Evolutionary conservation across 2,888 invertebrate species (phyloP), one percentile per base, ranked within the genome.

Genomic region (Thera obeliscata): DNA sequence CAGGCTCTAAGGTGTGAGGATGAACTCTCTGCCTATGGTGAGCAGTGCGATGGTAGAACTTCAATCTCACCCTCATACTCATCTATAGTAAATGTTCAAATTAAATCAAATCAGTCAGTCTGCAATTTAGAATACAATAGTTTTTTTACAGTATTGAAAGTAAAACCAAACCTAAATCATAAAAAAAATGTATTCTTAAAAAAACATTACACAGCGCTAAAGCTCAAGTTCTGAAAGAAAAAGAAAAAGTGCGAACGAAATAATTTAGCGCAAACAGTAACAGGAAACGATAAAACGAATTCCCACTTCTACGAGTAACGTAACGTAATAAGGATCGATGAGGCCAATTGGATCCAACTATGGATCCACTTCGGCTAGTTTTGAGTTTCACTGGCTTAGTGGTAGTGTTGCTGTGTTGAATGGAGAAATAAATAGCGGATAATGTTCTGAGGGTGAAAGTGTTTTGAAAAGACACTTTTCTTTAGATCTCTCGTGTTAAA

Each of bases 301-400:
- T 72, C 69, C 72, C 73, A 68, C 69, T 70, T 71, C 71, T 58
- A 57, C 65, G 62, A 61, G 67, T 65, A 61, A 71, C 68, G 76
- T 82, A 85, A 84, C 77, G 75, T 78, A 82, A 83, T 86, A 85
- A 81, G 78, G 74, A 78, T 82, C 76, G 78, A 78, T 76, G 77
- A 74, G 78, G 79, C 76, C 81, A 81, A 84, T 85, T 80, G 79
- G 78, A 79, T 70, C 64, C 74, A 70, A 72, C 75, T 67, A 72
- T 69, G 64, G 71, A 66, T 69, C 8, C 58, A 65, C 65, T 62
- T 64, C 12, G 59, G 62, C 62, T 69, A 69, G 69, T 69, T 69
- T 69, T 63, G 58, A 67, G 64, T 69, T 72, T 66, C 67, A 66
- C 60, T 62, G 50, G 22, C 56, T 59, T 62, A 62, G 58, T 41